Percentiles rank a stretch among this genome's conserved stretches.
Conservation (phyloP, 2,113 vertebrate species). For the Epinephelus lanceolatus region DNA sequence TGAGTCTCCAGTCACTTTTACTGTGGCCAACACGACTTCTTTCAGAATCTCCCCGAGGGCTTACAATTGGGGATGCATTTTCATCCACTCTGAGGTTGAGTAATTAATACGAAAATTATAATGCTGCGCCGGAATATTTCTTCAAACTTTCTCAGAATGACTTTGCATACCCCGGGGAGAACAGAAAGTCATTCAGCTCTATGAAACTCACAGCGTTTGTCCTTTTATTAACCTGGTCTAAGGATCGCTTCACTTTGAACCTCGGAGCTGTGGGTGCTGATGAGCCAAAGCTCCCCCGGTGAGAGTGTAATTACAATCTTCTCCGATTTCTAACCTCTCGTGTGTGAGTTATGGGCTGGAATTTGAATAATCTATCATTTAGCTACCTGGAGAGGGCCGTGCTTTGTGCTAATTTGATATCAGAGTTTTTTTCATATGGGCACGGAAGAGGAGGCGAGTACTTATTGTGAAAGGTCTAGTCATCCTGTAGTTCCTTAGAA, state of each 20-base stretch:
- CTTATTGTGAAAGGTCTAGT: constrained; percentile 38
- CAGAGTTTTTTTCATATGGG: constrained; percentile 32
- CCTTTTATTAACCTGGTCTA: constrained; percentile 48
- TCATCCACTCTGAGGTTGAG: not conserved
- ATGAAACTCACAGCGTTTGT: constrained; percentile 24
- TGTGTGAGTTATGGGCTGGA: constrained; percentile 42
- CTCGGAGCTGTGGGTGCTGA: constrained; percentile 32
- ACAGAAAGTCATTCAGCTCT: not conserved
- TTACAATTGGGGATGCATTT: not conserved
- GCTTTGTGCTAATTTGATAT: constrained; percentile 41
- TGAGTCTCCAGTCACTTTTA: not conserved
- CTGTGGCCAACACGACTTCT: not conserved
- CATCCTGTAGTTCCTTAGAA: constrained; percentile 12
- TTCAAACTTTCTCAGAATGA: constrained; percentile 34
- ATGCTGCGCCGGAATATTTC: not conserved
- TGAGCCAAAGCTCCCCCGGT: constrained; percentile 44
- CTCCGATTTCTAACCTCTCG: constrained; percentile 51
- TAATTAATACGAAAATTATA: not conserved
- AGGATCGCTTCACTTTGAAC: constrained; percentile 52
- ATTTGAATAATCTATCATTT: constrained; percentile 70
- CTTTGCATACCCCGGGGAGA: constrained; percentile 15
- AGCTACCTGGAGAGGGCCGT: constrained; percentile 46
- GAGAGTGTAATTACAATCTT: constrained; percentile 61
- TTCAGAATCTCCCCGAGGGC: not conserved
- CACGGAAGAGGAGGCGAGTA: not conserved